phyloP scores from a whole-genome alignment of 1,140 invertebrate genomes.

The Philopotamus ludificatus region DNA sequence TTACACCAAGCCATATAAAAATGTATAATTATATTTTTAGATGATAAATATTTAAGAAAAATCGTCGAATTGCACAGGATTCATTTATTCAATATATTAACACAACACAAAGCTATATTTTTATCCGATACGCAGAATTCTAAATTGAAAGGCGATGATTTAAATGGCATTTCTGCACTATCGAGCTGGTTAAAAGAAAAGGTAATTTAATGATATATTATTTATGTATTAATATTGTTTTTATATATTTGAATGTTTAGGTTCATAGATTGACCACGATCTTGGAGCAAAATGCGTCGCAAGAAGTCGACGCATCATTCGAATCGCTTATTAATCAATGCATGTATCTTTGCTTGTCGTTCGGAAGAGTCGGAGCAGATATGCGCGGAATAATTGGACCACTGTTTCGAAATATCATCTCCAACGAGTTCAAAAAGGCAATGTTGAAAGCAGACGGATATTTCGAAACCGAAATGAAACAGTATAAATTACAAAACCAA shows the following conservation, averaged over 20 bases:
- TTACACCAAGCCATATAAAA: no score
- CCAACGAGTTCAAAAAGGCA: constrained; percentile 59
- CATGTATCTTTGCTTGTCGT: constrained; percentile 94
- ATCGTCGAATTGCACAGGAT: constrained; percentile 89
- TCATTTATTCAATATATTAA: constrained; percentile 93
- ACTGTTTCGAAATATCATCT: constrained; percentile 74
- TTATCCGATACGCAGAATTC: constrained; percentile 55
- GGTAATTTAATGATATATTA: constrained; percentile 55
- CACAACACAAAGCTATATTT: constrained; percentile 93
- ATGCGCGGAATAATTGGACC: constrained; percentile 82
- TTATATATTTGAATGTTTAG: constrained; percentile 53
- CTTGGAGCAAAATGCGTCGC: constrained; percentile 71
- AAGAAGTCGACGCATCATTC: constrained; percentile 61
- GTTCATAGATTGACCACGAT: constrained; percentile 75
- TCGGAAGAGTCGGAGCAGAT: constrained; percentile 90
- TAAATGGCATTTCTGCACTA: constrained; percentile 69
- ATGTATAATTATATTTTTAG: constrained; percentile 59
- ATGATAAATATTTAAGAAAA: constrained; percentile 78
- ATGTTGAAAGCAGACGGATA: constrained; percentile 63
- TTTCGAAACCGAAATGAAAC: constrained; percentile 73
- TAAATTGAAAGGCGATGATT: constrained; percentile 56
- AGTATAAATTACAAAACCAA: constrained; percentile 72
- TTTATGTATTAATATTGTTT: neutral
- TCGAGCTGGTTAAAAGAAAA: constrained; percentile 76
- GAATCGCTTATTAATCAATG: constrained; percentile 89